Evolutionary conservation across 1,140 invertebrate species (phyloP), one percentile per base, ranked within the genome.

Genomic region (Teleogryllus occipitalis): DNA sequence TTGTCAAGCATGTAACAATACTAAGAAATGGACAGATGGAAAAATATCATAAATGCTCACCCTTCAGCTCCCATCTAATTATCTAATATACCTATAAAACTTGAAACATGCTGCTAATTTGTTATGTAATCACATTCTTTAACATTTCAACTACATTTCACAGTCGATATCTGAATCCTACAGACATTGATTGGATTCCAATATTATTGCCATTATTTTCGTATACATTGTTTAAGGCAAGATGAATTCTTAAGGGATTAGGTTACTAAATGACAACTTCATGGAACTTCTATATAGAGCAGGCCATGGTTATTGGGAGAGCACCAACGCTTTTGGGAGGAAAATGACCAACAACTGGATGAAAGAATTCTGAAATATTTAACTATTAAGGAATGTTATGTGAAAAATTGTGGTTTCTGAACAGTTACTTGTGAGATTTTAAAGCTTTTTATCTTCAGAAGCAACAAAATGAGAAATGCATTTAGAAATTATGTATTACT

Each of bases 61-160:
- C 54, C 54, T 65, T 65, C 54, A 65, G 2, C 54, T 65, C 54
- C 54, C 54, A 18, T 18, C 54, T 65, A 76, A 39, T 39, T 39
- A 39, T 39, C 27, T 39, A 39, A 47, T n/a, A 80, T 75, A 78
- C 77, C 79, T 81, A 78, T 46, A 49, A 75, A 79, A 76, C 47
- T 75, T 72, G 18, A 79, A 27, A 76, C 18, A 77, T 49, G 18
- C 39, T 81, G 54, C 18, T 76, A 48, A 47, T 48, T 22, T 21
- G 12, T 76, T 75, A 21, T 46, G 74, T 79, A 65, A 65, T 65
- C 54, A 65, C 10, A 65, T 65, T 65, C 0, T 18, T 14, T 65
- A 65, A 65, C 54, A 65, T 65, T 65, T 14, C 18, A 65, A 65
- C 54, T 65, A 65, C 27, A 39, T 65, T 65, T 65, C 54, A 65